phyloP scores from a whole-genome alignment of 1,140 invertebrate genomes.

The Hermetia illucens region DNA sequence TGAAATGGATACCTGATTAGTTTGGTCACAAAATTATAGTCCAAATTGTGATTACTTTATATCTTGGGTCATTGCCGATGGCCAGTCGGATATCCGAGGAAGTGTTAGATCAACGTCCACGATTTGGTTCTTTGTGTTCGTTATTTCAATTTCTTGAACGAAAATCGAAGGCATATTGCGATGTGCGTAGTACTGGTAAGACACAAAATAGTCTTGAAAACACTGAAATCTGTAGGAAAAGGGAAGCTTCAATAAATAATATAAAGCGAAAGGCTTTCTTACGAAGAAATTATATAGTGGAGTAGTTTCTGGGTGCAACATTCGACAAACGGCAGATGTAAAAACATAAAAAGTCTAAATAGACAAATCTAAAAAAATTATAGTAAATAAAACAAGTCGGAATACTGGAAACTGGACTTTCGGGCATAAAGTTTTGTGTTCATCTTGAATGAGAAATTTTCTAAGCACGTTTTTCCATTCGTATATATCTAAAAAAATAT shows the following conservation, averaged over 20 bases:
- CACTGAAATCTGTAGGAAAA: slow-evolving; percentile 42
- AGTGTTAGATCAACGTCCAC: slow-evolving; percentile 36
- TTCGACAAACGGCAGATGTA: too few relatives aligned
- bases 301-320: too few relatives aligned
- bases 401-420: too few relatives aligned
- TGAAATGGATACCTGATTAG: slow-evolving; percentile 10
- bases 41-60: slow-evolving; percentile 29
- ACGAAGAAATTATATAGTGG: too few relatives aligned
- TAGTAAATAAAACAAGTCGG: too few relatives aligned
- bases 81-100: slow-evolving; percentile 35
- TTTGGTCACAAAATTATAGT: neutral
- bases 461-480: too few relatives aligned
- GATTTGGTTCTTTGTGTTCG: slow-evolving; percentile 50
- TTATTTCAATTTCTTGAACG: slow-evolving; percentile 64
- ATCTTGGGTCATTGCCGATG: slow-evolving; percentile 33
- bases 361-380: too few relatives aligned
- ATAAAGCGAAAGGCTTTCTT: neutral
- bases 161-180: slow-evolving; percentile 58
- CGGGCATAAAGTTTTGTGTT: too few relatives aligned
- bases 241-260: neutral
- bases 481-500: too few relatives aligned
- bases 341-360: too few relatives aligned
- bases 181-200: slow-evolving; percentile 64
- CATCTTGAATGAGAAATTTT: too few relatives aligned
- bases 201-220: slow-evolving; percentile 47